Conservation (phyloP, 2,888 invertebrate genomes). For the Zelleria hepariella region DNA sequence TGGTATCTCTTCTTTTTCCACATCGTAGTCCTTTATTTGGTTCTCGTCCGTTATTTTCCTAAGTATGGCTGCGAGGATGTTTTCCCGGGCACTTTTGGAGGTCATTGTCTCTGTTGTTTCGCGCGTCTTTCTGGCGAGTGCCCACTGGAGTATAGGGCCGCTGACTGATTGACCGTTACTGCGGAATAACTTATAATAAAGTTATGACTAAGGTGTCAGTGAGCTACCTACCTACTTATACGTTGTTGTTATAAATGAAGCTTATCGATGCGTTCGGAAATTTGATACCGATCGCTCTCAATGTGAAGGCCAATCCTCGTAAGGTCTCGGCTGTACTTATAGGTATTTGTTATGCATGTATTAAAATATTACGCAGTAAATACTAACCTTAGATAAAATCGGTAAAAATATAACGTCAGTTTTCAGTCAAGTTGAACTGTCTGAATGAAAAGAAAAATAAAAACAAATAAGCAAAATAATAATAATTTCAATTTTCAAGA, state of each 20-base stretch:
- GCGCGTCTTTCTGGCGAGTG: not conserved
- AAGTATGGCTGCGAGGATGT: not conserved
- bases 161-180: not conserved
- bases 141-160: not conserved
- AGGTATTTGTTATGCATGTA: too few species aligned
- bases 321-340: not conserved
- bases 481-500: too few species aligned
- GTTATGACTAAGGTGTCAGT: too few species aligned
- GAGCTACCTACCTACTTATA: not conserved
- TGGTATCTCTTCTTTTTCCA: slow-evolving; percentile 1
- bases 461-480: not conserved
- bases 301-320: not conserved
- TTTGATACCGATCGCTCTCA: not conserved
- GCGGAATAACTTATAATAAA: not conserved
- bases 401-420: too few species aligned
- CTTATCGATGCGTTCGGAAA: not conserved
- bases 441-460: too few species aligned
- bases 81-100: not conserved
- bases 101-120: not conserved
- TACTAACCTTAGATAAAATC: too few species aligned
- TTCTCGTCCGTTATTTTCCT: slow-evolving; percentile 6
- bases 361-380: not conserved
- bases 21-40: slow-evolving; percentile 1
- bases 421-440: too few species aligned
- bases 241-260: not conserved